These are phyloP conservation scores for Thymelicus acteon DNA, from an alignment of 2,888 invertebrate genomes.

Conservation along the genomic window DNA sequence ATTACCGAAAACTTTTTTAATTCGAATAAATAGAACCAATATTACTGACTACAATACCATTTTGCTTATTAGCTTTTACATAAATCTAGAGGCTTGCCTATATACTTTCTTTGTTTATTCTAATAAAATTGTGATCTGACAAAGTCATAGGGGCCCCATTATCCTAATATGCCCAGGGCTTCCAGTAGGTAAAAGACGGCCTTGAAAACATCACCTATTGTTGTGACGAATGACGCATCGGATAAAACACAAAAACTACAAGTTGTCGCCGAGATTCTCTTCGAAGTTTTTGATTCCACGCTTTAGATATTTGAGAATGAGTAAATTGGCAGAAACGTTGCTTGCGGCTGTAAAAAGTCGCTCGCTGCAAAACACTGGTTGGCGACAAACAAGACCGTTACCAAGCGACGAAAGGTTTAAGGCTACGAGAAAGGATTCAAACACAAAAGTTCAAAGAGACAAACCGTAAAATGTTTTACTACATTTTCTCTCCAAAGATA, in stretches of 20 bases:
- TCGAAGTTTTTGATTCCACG: background rate
- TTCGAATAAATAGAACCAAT: too few species aligned
- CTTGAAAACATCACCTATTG: background rate
- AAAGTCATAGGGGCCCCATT: too few species aligned
- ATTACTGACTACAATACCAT: too few species aligned
- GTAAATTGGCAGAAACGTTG: constrained; percentile 12
- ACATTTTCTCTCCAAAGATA: background rate
- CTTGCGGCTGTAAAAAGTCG: constrained; percentile 30
- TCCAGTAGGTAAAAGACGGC: too few species aligned
- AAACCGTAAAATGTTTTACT: constrained; percentile 25
- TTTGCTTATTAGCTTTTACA: too few species aligned
- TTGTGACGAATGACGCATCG: background rate
- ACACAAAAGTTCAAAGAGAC: constrained; percentile 12
- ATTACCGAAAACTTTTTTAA: too few species aligned
- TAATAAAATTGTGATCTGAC: too few species aligned
- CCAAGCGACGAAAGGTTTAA: constrained; percentile 17
- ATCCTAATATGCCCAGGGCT: too few species aligned
- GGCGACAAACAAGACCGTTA: constrained; percentile 31
- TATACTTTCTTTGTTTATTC: too few species aligned
- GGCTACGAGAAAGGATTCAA: constrained; percentile 28
- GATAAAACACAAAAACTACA: background rate
- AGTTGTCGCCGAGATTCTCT: background rate
- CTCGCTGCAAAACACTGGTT: constrained; percentile 19
- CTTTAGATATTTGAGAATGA: background rate
- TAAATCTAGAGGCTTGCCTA: too few species aligned